Conservation (phyloP, 2,797 vertebrate genomes). For the Myiothlypis coronata region DNA sequence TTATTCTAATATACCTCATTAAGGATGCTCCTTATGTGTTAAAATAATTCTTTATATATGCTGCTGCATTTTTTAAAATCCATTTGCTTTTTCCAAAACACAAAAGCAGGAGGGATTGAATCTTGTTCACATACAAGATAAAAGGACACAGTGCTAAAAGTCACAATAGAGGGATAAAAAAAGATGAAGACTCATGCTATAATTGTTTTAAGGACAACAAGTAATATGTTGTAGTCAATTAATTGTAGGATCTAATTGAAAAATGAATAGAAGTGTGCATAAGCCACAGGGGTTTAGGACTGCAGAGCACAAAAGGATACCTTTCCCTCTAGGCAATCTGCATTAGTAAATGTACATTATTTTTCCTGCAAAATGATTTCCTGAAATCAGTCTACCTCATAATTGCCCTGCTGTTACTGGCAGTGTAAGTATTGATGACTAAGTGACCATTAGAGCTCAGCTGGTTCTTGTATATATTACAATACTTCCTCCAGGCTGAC, state of each 20-base stretch:
- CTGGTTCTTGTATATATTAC: not conserved
- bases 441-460: slow-evolving; percentile 9
- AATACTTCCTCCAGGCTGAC: not conserved
- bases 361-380: not conserved
- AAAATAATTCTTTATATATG: not conserved
- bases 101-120: not conserved
- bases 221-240: not conserved
- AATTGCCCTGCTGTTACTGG: not conserved
- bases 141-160: not conserved
- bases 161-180: not conserved
- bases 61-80: not conserved
- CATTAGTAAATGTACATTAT: not conserved
- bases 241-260: not conserved
- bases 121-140: not conserved
- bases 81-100: not conserved
- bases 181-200: not conserved
- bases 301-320: not conserved
- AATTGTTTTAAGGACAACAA: not conserved
- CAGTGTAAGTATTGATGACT: not conserved
- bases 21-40: not conserved
- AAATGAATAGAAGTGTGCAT: not conserved
- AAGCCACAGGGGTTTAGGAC: not conserved
- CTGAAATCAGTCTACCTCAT: not conserved
- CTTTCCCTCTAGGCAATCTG: not conserved
- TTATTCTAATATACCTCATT: not conserved